These are phyloP conservation scores for Lycopodina hypogea DNA, from an alignment of 37 sponge, comb jelly and placozoan genomes.

Conservation along the genomic window DNA sequence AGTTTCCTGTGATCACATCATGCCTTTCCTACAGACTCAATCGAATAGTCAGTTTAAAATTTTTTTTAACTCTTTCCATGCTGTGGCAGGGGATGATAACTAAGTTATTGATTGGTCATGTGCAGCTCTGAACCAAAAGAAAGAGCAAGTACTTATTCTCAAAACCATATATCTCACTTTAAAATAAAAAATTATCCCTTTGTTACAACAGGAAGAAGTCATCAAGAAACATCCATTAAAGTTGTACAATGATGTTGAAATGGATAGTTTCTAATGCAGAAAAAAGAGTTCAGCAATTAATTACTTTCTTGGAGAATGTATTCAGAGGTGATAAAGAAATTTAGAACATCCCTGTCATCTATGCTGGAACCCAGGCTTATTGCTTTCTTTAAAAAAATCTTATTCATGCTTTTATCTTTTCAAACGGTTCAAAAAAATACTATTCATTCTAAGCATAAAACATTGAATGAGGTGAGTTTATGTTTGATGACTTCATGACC, in stretches of 20 bases:
- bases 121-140: background rate
- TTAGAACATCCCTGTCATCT: constrained; percentile 54
- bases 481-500: constrained; percentile 36
- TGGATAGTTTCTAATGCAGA: constrained; percentile 31
- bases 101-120: constrained; percentile 11
- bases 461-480: constrained; percentile 55
- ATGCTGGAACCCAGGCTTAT: constrained; percentile 50
- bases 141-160: background rate
- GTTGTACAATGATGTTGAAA: constrained; percentile 13
- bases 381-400: constrained; percentile 52
- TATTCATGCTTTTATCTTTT: constrained; percentile 38
- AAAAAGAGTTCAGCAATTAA: constrained; percentile 6
- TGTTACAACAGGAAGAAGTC: background rate
- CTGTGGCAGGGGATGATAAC: no score
- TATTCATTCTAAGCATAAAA: constrained; percentile 30
- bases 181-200: background rate
- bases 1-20: no score
- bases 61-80: no score
- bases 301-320: constrained; percentile 26
- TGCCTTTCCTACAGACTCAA: no score
- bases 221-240: background rate
- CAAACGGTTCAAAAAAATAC: constrained; percentile 51
- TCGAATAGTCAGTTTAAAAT: no score
- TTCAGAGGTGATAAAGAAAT: constrained; percentile 42
- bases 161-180: background rate